Conservation (phyloP, 2,888 invertebrate genomes). For the Drosophila koepferae region DNA sequence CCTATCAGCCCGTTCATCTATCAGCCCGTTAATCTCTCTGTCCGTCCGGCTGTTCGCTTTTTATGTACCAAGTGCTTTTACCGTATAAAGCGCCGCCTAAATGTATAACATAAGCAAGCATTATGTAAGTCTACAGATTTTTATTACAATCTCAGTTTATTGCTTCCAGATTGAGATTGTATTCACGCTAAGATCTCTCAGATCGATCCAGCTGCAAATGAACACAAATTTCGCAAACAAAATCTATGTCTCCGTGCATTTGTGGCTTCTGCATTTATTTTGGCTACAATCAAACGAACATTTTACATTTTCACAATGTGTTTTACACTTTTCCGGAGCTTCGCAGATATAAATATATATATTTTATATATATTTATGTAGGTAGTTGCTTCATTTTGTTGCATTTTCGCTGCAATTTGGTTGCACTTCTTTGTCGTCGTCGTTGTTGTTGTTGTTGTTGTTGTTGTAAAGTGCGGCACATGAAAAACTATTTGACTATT, state of each 20-base stretch:
- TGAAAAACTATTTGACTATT: slow-evolving; percentile 75
- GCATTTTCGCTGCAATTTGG: slow-evolving; percentile 25
- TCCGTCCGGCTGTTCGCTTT: not conserved
- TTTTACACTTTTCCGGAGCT: slow-evolving; percentile 71
- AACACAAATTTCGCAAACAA: not conserved
- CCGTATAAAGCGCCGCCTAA: not conserved
- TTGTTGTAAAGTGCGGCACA: slow-evolving; percentile 52
- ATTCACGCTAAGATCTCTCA: not conserved
- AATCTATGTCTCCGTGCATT: not conserved
- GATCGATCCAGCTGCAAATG: not conserved
- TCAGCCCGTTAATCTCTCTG: too few relatives aligned
- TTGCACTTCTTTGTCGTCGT: not conserved
- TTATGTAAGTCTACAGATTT: not conserved
- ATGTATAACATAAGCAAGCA: not conserved
- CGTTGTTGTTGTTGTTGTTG: not conserved
- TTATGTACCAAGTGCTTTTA: not conserved
- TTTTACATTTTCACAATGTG: slow-evolving; percentile 75
- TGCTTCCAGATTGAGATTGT: not conserved
- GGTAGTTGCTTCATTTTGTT: slow-evolving; percentile 3
- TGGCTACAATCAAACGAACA: slow-evolving; percentile 68
- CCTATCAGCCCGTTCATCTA: too few relatives aligned
- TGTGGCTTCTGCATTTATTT: slow-evolving; percentile 30
- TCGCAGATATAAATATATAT: not conserved
- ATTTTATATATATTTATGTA: not conserved
- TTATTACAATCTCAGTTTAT: not conserved